Conservation (phyloP, 2,113 vertebrate species). For the Carettochelys insculpta region DNA sequence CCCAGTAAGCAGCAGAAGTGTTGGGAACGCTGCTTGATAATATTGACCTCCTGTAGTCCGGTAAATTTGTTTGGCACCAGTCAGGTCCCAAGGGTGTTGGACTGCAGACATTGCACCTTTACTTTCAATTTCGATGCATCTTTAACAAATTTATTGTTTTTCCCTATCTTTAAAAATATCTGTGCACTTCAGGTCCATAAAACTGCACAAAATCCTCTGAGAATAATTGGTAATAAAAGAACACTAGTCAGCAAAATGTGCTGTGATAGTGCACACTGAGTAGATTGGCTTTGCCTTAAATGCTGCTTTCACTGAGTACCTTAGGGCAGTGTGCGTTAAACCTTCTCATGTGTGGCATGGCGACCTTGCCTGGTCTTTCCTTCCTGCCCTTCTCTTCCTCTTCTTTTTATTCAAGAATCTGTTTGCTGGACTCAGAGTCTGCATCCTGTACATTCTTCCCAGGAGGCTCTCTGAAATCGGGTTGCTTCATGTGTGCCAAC, state of each 20-base stretch:
- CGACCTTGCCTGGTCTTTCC: constrained; percentile 73
- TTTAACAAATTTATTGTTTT: not conserved
- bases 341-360: constrained; percentile 69
- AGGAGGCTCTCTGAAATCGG: constrained; percentile 70
- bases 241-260: constrained; percentile 53
- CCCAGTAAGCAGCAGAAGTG: no score
- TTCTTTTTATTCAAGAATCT: constrained; percentile 76
- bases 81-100: no score
- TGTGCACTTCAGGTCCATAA: not conserved
- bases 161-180: not conserved
- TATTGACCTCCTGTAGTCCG: no score
- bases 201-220: constrained; percentile 27
- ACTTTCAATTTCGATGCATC: not conserved
- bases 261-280: constrained; percentile 16
- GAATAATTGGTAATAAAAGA: constrained; percentile 26
- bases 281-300: constrained; percentile 50
- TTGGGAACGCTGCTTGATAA: no score
- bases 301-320: constrained; percentile 57
- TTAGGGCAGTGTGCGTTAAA: constrained; percentile 64
- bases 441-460: constrained; percentile 62
- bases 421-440: constrained; percentile 74
- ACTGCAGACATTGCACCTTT: no score
- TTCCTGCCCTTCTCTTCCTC: constrained; percentile 70
- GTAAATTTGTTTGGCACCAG: no score
- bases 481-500: constrained; percentile 68